These are phyloP conservation scores for Blennius ocellaris DNA, from an alignment of 2,113 vertebrate genomes.

Conservation along the genomic window DNA sequence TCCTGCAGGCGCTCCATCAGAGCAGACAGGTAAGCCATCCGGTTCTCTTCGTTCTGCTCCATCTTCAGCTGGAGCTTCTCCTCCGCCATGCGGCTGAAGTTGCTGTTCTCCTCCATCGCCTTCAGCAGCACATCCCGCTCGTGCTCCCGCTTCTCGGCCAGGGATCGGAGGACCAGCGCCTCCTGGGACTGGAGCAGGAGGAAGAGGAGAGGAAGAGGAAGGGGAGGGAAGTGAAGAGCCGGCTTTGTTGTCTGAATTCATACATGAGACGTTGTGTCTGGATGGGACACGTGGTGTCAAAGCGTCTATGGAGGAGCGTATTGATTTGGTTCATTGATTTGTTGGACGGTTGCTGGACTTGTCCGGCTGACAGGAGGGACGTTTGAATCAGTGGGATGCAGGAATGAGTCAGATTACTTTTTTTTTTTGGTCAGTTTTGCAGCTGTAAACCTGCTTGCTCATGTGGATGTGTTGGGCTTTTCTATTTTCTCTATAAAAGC, in stretches of 20 bases:
- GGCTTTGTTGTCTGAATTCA: no score
- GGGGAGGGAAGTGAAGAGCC: not conserved
- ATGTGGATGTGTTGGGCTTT: no score
- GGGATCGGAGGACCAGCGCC: constrained; percentile 90
- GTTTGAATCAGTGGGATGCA: constrained; percentile 41
- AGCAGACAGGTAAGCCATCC: constrained; percentile 90
- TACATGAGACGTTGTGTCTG: not conserved
- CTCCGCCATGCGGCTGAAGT: constrained; percentile 97
- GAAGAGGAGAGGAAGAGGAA: not conserved
- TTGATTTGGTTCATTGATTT: constrained; percentile 58
- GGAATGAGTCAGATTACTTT: constrained; percentile 12
- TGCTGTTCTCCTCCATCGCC: constrained; percentile 98
- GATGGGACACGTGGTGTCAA: constrained; percentile 18
- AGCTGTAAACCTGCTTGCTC: no score
- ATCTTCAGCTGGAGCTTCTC: constrained; percentile 94
- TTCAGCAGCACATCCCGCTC: constrained; percentile 96
- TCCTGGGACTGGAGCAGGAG: constrained; percentile 89
- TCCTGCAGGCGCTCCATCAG: constrained; percentile 95
- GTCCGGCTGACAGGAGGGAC: constrained; percentile 37
- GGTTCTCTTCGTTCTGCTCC: constrained; percentile 97
- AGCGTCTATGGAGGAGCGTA: constrained; percentile 20
- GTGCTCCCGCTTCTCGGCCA: constrained; percentile 94
- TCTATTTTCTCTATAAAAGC: no score
- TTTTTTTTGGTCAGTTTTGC: not conserved
- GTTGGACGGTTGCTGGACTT: constrained; percentile 33